Evolutionary conservation across 2,797 vertebrate species (phyloP).

Genomic region (Spatula clypeata): DNA sequence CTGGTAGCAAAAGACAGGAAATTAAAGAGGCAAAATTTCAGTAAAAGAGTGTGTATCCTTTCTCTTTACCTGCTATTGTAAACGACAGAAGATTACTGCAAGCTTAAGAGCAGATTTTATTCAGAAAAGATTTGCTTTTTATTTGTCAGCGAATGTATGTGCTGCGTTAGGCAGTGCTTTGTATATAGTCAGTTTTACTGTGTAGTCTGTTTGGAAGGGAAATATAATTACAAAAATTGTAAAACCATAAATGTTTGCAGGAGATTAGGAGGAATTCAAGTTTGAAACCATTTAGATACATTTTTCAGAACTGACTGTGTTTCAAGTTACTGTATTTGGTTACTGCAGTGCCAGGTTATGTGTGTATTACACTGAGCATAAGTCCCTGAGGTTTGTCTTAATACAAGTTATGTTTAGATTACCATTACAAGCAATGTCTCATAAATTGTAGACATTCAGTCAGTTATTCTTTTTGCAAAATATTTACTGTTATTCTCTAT

Average conservation of each 20-base stretch:
- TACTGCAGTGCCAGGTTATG: neutral
- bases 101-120: neutral
- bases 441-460: neutral
- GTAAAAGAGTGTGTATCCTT: neutral
- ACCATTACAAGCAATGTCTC: neutral
- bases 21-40: neutral
- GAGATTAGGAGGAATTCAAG: neutral
- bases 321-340: conserved; percentile 22
- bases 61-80: neutral
- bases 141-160: neutral
- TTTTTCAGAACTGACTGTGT: neutral
- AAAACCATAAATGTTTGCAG: neutral
- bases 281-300: neutral
- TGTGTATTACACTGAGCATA: neutral
- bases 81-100: neutral
- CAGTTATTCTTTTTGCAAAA: neutral
- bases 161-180: neutral
- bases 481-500: neutral
- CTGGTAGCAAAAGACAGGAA: conserved; percentile 29
- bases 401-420: neutral
- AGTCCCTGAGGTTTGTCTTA: neutral
- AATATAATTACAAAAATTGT: conserved; percentile 1
- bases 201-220: neutral
- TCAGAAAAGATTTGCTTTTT: neutral
- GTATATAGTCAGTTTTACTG: neutral